phyloP scores from a whole-genome alignment of 2,113 vertebrate species.

The Merops nubicus region DNA sequence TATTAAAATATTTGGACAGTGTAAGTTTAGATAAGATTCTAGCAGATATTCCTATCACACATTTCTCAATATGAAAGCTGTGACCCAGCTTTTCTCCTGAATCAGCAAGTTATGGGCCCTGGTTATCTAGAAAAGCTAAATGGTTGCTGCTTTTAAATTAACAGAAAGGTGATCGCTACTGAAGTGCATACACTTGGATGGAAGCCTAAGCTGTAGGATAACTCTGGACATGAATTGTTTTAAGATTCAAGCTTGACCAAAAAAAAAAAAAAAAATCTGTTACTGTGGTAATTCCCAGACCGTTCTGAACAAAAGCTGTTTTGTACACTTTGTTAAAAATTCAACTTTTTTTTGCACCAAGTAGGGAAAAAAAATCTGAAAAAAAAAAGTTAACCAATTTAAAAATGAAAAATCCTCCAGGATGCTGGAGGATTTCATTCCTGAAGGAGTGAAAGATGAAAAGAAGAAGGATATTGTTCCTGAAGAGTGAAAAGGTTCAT shows the following conservation, averaged over 20 bases:
- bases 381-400: not conserved
- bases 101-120: not conserved
- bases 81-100: not conserved
- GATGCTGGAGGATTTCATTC: too few relatives aligned
- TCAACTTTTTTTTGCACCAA: not conserved
- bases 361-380: not conserved
- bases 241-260: not conserved
- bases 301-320: not conserved
- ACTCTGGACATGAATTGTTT: not conserved
- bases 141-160: constrained; percentile 10
- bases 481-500: not conserved
- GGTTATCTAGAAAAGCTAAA: not conserved
- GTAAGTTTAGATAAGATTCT: constrained; percentile 1
- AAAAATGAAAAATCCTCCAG: not conserved
- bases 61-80: not conserved
- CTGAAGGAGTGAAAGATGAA: too few relatives aligned
- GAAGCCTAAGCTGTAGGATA: not conserved
- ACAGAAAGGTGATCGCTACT: not conserved
- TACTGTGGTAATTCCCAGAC: not conserved
- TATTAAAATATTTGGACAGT: not conserved
- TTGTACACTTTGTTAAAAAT: not conserved
- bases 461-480: too few relatives aligned
- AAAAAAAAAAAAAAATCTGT: not conserved
- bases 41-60: not conserved
- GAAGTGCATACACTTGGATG: not conserved